A percentile compares a stretch with the other conserved stretches of the same genome.
Conservation (phyloP, 2,113 vertebrate genomes). For the Paratilapia polleni region DNA sequence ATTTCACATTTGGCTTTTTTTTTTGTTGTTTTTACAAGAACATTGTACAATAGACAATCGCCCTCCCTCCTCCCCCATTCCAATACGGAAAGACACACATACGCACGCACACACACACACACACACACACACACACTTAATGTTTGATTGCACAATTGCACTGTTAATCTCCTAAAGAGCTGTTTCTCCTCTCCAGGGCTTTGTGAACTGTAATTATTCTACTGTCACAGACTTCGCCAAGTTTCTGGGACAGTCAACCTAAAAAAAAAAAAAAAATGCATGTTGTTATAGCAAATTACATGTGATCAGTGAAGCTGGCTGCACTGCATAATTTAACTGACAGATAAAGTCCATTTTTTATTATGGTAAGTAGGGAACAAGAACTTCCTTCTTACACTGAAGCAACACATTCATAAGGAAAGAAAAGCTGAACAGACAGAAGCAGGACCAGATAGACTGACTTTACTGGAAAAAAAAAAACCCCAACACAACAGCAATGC, state of each 20-base stretch:
- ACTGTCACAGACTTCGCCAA: slow-evolving; percentile 98
- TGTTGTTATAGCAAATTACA: slow-evolving; percentile 7
- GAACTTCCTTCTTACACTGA: not conserved
- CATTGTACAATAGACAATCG: slow-evolving; percentile 16
- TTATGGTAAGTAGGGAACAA: not conserved
- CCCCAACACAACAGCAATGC: too few relatives aligned
- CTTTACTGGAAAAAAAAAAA: too few relatives aligned
- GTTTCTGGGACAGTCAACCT: slow-evolving; percentile 98
- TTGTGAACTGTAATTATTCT: slow-evolving; percentile 79
- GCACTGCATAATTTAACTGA: not conserved
- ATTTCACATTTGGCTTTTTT: slow-evolving; percentile 72
- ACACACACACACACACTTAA: slow-evolving; percentile 15
- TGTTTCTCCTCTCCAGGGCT: slow-evolving; percentile 24
- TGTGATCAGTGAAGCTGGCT: not conserved
- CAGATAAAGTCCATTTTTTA: not conserved
- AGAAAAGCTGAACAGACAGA: not conserved
- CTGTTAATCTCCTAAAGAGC: slow-evolving; percentile 55
- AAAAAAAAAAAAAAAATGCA: slow-evolving; percentile 44
- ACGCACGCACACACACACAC: slow-evolving; percentile 19
- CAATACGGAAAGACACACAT: not conserved
- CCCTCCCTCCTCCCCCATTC: not conserved
- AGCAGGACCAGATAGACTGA: too few relatives aligned
- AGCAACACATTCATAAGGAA: not conserved
- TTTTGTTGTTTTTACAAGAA: slow-evolving; percentile 8
- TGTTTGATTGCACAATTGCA: slow-evolving; percentile 69